A percentile compares a stretch with the other conserved stretches of the same genome.
phyloP scores from a whole-genome alignment of 2,113 vertebrate species.

The Podarcis cretensis region DNA sequence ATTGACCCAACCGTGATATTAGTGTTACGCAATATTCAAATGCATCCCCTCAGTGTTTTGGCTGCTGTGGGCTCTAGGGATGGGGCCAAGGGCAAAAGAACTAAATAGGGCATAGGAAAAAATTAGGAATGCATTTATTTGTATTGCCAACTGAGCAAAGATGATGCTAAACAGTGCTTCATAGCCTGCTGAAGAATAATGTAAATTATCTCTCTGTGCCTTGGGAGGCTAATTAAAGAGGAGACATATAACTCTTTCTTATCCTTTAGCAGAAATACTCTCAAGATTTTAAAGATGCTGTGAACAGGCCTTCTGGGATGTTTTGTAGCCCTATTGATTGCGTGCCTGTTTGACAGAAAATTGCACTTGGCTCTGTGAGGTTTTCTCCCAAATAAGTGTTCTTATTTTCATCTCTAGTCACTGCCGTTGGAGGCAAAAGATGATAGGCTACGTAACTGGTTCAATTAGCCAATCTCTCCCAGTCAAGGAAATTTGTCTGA shows the following conservation, averaged over 20 bases:
- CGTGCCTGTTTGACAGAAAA: rapidly evolving
- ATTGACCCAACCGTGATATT: neutral
- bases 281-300: neutral
- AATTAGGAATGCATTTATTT: neutral
- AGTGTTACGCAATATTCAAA: neutral
- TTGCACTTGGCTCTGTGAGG: neutral
- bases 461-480: neutral
- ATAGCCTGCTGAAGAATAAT: neutral
- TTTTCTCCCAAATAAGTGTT: neutral
- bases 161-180: neutral
- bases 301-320: neutral
- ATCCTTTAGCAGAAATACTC: neutral
- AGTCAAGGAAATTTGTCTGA: neutral
- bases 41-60: neutral
- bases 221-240: neutral
- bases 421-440: neutral
- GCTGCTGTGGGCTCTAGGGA: neutral
- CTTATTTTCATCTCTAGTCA: too few relatives aligned
- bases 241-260: neutral
- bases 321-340: neutral
- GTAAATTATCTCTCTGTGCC: rapidly evolving
- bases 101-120: neutral
- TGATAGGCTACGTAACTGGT: neutral
- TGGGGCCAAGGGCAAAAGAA: neutral
- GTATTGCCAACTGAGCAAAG: neutral